Evolutionary conservation across 2,113 vertebrate species (phyloP), one percentile per base, ranked within the genome.

Genomic region (Vulpes ferrilata): DNA sequence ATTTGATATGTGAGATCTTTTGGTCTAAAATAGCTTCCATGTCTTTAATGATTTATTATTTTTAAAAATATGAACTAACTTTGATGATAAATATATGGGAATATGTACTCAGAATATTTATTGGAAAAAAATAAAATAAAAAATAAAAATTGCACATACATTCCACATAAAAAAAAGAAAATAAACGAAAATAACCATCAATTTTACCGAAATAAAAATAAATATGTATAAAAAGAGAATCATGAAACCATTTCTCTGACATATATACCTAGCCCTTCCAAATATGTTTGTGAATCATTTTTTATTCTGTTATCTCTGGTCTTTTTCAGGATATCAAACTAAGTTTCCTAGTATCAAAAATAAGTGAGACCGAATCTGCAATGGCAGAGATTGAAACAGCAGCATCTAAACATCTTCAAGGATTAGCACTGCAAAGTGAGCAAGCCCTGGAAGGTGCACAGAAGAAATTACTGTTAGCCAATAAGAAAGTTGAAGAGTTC

Each of bases 401-500:
- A 7, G 99, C 99, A 48, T 99, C 98, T 69, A 98, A 99, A 27
- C 99, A 99, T 96, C 99, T 99, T 97, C 98, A 99, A 92, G 98
- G 95, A 60, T 98, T 99, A 97, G 99, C 99, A 93, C 98, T 99
- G 97, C 99, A 99, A 97, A 99, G 99, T 97, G 98, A 98, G 59
- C 98, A 99, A 88, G 98, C 98, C 62, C 98, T 99, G 93, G 99
- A 99, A 95, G 96, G 82, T 12, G 90, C 99, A 51, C 99, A 99
- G 98, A 99, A 98, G 96, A 99, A 99, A 87, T 89, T 99, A 59
- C 85, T 98, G 22, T 96, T 98, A 53, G 98, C 99, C 81, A 98
- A 84, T 98, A 98, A 98, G 23, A 99, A 99, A 98, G 98, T 99
- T 92, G 99, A 99, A 78, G 99, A 99, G 82, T 99, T 99, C 92